Conservation (phyloP, 2,888 invertebrate species). For the Pogonocherus hispidulus region DNA sequence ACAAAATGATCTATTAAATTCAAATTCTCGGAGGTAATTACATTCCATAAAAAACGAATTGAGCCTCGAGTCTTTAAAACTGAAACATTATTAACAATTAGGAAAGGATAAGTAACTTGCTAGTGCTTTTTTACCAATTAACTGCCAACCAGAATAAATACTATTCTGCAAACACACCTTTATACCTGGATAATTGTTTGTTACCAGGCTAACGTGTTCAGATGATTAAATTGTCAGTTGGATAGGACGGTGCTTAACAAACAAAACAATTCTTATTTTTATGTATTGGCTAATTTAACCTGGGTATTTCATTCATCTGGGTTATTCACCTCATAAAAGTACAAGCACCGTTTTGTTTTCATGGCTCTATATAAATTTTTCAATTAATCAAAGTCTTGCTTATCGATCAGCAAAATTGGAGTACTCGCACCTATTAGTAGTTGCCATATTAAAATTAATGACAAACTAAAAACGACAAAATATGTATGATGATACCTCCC, state of each 20-base stretch:
- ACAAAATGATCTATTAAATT: slow-evolving; percentile 27
- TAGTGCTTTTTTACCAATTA: background rate
- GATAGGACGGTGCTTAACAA: background rate
- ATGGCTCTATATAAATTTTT: background rate
- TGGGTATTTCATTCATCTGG: background rate
- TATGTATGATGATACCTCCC: too few species aligned
- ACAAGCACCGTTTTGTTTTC: background rate
- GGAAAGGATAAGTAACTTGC: too few species aligned
- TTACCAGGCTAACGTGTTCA: background rate
- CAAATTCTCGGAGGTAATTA: slow-evolving; percentile 22
- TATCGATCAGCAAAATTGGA: background rate
- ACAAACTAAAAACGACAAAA: too few species aligned
- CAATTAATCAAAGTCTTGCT: background rate
- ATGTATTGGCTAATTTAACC: background rate
- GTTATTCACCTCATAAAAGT: background rate
- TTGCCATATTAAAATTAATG: too few species aligned
- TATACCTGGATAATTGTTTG: background rate
- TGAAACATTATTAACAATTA: background rate
- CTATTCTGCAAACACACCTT: background rate
- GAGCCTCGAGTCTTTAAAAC: background rate
- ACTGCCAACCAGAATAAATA: background rate
- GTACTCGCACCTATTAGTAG: too few species aligned
- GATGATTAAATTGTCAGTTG: slow-evolving; percentile 1
- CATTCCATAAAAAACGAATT: slow-evolving; percentile 5
- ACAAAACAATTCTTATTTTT: background rate